Percentiles rank a stretch among this genome's conserved stretches.
Evolutionary conservation across 2,113 vertebrate genomes (phyloP).

Genomic region (Lipotes vexillifer): DNA sequence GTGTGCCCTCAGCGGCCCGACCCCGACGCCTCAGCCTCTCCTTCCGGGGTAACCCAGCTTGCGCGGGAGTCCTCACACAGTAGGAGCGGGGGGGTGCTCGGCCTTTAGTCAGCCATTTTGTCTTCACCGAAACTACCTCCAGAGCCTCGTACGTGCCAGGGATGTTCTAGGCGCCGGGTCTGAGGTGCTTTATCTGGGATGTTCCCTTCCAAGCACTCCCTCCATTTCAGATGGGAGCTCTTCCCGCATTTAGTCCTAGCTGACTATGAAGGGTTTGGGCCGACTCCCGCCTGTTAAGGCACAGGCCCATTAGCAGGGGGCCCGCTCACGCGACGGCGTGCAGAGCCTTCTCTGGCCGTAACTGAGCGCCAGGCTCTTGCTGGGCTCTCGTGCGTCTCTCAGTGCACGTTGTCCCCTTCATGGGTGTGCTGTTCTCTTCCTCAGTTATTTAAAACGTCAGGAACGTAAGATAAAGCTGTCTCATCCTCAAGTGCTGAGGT

Average conservation of each 20-base stretch:
- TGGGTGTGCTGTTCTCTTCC: neutral
- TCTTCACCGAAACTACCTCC: neutral
- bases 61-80: accelerated
- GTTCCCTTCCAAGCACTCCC: neutral
- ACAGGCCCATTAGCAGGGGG: accelerated
- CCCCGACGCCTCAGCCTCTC: slow-evolving; percentile 87
- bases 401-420: neutral
- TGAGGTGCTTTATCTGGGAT: neutral
- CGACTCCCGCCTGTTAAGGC: neutral
- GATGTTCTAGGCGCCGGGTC: neutral
- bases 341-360: neutral
- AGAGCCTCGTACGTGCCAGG: neutral
- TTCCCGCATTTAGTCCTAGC: accelerated
- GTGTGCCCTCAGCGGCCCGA: slow-evolving; percentile 89
- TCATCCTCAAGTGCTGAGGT: neutral
- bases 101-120: accelerated
- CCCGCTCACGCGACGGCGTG: too few relatives aligned
- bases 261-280: neutral
- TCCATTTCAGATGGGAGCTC: neutral
- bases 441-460: neutral
- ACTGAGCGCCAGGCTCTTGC: too few relatives aligned
- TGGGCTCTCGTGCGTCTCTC: neutral
- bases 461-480: neutral
- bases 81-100: too few relatives aligned
- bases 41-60: slow-evolving; percentile 85